A percentile compares a stretch with the other conserved stretches of the same genome.
Conservation (phyloP, 2,113 vertebrate species). For the Sphyrna mokarran region DNA sequence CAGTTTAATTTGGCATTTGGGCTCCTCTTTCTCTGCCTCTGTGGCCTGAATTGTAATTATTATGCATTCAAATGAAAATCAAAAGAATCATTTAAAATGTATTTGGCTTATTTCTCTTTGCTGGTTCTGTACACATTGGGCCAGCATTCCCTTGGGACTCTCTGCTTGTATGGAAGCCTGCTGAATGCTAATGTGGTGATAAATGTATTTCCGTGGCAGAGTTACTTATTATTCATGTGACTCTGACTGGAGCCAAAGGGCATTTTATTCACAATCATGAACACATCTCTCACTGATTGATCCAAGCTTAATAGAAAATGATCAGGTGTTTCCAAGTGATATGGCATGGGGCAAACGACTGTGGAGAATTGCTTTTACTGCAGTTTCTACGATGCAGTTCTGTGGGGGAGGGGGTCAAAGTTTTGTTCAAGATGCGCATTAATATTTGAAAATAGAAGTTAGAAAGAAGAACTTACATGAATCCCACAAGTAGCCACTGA, state of each 20-base stretch:
- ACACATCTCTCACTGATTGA: conserved; percentile 6
- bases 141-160: background rate
- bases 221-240: conserved; percentile 25
- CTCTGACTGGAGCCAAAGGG: background rate
- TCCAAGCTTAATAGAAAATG: conserved; percentile 29
- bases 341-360: background rate
- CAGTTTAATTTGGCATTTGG: background rate
- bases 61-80: conserved; percentile 28
- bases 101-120: conserved; percentile 14
- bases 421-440: background rate
- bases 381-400: background rate
- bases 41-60: conserved; percentile 23
- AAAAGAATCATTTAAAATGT: conserved; percentile 1
- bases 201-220: conserved; percentile 2
- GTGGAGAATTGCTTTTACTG: background rate
- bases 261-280: conserved; percentile 29
- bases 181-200: background rate
- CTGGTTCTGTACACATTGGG: background rate
- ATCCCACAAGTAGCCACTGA: background rate
- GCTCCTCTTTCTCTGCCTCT: background rate
- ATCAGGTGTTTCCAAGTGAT: conserved; percentile 18
- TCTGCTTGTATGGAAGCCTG: background rate
- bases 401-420: background rate
- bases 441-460: background rate
- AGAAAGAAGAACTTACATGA: background rate